These are phyloP conservation scores for Halcyon chelicuti DNA, from an alignment of 2,797 vertebrate species.

Conservation along the genomic window DNA sequence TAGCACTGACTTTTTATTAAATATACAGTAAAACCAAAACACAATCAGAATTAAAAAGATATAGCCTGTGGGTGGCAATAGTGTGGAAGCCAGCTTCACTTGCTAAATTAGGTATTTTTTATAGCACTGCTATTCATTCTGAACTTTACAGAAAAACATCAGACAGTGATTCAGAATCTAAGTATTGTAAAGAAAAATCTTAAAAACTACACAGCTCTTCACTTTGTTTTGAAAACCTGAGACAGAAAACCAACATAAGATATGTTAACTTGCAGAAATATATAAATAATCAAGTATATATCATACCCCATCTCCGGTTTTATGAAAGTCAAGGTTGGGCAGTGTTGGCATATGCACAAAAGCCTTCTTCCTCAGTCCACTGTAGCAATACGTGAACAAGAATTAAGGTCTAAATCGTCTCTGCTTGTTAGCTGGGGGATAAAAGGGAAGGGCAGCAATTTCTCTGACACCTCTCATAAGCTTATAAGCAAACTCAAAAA, in stretches of 20 bases:
- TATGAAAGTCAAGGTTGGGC: constrained; percentile 93
- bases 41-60: background rate
- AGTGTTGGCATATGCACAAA: constrained; percentile 97
- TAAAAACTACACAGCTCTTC: background rate
- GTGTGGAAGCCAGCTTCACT: background rate
- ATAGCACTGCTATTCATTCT: background rate
- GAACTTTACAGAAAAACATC: background rate
- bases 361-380: constrained; percentile 96
- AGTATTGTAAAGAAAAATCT: background rate
- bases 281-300: background rate
- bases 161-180: background rate
- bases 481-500: background rate
- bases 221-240: background rate
- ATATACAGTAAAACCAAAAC: background rate
- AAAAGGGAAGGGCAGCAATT: background rate
- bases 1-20: background rate
- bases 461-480: background rate
- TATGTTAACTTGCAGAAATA: constrained; percentile 23
- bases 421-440: background rate
- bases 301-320: constrained; percentile 92
- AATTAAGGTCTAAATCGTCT: constrained; percentile 84
- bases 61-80: background rate
- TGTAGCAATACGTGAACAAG: constrained; percentile 94
- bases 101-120: background rate
- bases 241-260: background rate